Evolutionary conservation across 1,140 invertebrate genomes (phyloP).

Genomic region (Pachypeltis micranthus): DNA sequence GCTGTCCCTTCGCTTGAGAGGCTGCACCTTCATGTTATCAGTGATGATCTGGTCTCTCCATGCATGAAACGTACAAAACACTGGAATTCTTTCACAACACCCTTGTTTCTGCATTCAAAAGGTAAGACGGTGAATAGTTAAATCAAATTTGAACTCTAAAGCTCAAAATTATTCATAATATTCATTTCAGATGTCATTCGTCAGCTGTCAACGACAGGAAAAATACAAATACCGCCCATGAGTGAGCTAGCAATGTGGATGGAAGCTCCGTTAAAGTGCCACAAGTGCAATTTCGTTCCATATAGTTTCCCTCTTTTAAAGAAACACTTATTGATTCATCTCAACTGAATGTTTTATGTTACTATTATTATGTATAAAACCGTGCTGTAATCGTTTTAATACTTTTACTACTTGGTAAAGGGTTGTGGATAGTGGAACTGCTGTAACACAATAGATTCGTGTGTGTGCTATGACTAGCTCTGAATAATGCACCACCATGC

Average conservation of each 20-base stretch:
- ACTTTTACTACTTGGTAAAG: no score
- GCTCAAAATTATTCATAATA: neutral
- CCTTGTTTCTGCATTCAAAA: slow-evolving; percentile 60
- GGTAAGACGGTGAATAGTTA: slow-evolving; percentile 39
- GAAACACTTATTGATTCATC: slow-evolving; percentile 41
- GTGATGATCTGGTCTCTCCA: slow-evolving; percentile 70
- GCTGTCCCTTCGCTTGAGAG: slow-evolving; percentile 72
- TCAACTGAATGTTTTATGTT: no score
- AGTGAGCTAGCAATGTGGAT: slow-evolving; percentile 43
- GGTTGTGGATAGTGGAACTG: no score
- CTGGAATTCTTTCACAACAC: slow-evolving; percentile 82
- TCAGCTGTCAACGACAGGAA: slow-evolving; percentile 45
- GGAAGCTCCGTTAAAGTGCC: slow-evolving; percentile 52
- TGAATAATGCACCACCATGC: no score
- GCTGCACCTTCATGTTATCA: slow-evolving; percentile 80
- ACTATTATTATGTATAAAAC: no score
- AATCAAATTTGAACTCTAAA: neutral
- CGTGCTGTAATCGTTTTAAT: no score
- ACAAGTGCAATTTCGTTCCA: slow-evolving; percentile 52
- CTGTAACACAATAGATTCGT: no score
- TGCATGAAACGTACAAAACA: slow-evolving; percentile 75
- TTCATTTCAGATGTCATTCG: slow-evolving; percentile 47
- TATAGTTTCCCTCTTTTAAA: slow-evolving; percentile 64
- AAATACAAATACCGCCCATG: slow-evolving; percentile 42
- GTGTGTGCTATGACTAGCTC: no score